Evolutionary conservation across 2,888 invertebrate genomes (phyloP).

Genomic region (Liodrosophila aerea): DNA sequence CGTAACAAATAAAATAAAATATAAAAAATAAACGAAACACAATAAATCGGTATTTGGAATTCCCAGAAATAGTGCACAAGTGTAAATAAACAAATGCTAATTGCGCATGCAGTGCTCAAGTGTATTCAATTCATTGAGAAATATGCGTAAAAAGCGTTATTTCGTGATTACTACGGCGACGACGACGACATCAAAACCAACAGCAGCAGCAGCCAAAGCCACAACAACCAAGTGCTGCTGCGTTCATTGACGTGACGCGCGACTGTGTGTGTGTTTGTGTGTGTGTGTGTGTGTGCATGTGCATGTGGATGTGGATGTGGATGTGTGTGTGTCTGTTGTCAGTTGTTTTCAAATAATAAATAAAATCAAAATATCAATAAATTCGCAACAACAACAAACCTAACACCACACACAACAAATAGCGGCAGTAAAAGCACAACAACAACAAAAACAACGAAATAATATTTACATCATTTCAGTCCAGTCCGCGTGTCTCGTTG

Average conservation of each 20-base stretch:
- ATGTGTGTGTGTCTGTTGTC: constrained; percentile 50
- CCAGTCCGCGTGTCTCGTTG: constrained; percentile 48
- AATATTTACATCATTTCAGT: constrained; percentile 35
- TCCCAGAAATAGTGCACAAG: constrained; percentile 49
- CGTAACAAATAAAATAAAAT: constrained; percentile 68
- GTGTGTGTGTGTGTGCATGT: constrained; percentile 13
- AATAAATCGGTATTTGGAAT: constrained; percentile 49
- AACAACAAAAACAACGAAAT: constrained; percentile 27
- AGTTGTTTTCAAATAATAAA: constrained; percentile 66
- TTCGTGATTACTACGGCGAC: constrained; percentile 57
- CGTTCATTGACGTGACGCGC: constrained; percentile 79
- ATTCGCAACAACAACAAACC: constrained; percentile 43
- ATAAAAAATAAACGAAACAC: constrained; percentile 46
- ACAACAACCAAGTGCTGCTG: constrained; percentile 60
- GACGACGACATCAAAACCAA: constrained; percentile 46
- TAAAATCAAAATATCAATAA: constrained; percentile 42
- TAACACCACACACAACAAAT: constrained; percentile 51
- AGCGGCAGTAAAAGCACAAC: constrained; percentile 30
- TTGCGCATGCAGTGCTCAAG: constrained; percentile 43
- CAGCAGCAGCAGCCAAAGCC: constrained; percentile 41
- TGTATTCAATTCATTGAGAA: constrained; percentile 56
- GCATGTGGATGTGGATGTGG: constrained; percentile 40
- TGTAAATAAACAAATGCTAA: constrained; percentile 67
- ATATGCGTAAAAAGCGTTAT: constrained; percentile 71
- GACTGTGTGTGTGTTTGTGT: constrained; percentile 55